Base-by-base conservation (phyloP, 2,113 vertebrate species). In the Oryzias javanicus region DNA sequence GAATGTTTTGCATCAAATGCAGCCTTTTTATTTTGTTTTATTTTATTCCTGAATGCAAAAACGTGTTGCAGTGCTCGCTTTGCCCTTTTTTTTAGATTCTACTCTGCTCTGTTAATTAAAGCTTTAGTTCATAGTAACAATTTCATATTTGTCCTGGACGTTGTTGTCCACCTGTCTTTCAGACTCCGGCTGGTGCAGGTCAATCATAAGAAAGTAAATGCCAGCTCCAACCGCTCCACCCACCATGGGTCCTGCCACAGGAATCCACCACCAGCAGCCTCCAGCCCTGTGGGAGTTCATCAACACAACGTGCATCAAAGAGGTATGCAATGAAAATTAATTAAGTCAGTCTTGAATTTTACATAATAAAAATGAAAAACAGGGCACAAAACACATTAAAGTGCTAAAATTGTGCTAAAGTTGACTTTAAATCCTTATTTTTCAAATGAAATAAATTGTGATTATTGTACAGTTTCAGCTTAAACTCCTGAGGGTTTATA, bases 211-310 rank as follows among this genome's bases (percentile, higher is more conserved):
- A 6, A 94, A 45, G 56, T 99, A 99, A 82, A 89, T 14, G 14
- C 90, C 66, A 0, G 94, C 93, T 70, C 96, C 97, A 7, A 95
- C 67, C 14, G 89, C 80, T 4, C 90, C 94, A 0, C 97, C 97
- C 45, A 96, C 80, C 91, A 98, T 83, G 3, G 97, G 97, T 6
- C 93, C 97, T 4, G 89, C 89, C 15, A 95, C 81, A 15, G 97
- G 97, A 52, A 99, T 88, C 97, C 97, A 99, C 96, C 97, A 99
- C 93, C 95, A 99, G 71, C 94, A 87, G 48, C 91, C 90, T 58
- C 93, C 94, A 64, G 90, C 93, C 49, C 97, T 99, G 90, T 48
- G 60, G 35, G 10, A 35, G 12, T 35, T 35, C 10, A 35, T 35
- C 35, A 35, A 1, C 35, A 35, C 35, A 12, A 35, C 10, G 12